phyloP scores from a whole-genome alignment of 2,888 invertebrate genomes.

The Tenthredo distinguenda region DNA sequence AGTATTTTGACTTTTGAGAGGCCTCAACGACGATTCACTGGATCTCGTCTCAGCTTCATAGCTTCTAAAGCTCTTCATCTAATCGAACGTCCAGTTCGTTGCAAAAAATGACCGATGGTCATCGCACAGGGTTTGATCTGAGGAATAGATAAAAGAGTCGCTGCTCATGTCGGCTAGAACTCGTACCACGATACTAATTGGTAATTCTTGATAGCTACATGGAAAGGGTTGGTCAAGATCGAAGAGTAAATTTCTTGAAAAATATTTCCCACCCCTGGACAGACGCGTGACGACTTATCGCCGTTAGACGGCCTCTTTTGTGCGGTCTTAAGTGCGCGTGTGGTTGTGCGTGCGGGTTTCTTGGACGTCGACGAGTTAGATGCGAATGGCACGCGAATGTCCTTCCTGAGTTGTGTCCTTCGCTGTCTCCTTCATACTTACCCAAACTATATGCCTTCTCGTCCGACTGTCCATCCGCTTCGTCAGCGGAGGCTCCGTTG shows the following conservation, averaged over 20 bases:
- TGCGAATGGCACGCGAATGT: constrained; percentile 62
- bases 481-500: background rate
- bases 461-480: background rate
- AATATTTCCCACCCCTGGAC: constrained; percentile 52
- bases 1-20: no score
- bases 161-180: background rate
- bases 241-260: background rate
- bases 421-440: constrained; percentile 59
- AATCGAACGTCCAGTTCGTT: background rate
- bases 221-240: background rate
- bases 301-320: constrained; percentile 45
- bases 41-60: background rate
- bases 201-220: background rate
- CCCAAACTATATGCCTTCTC: background rate
- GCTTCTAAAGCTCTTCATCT: background rate
- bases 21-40: background rate
- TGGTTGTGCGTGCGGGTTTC: constrained; percentile 50
- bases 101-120: background rate
- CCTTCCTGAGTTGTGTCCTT: constrained; percentile 66
- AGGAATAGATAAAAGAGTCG: background rate
- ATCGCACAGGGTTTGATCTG: background rate
- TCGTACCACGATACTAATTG: background rate
- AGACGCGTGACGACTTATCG: constrained; percentile 53
- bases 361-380: constrained; percentile 51
- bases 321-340: constrained; percentile 16